phyloP scores from a whole-genome alignment of 2,113 vertebrate genomes.

The Turnix velox region DNA sequence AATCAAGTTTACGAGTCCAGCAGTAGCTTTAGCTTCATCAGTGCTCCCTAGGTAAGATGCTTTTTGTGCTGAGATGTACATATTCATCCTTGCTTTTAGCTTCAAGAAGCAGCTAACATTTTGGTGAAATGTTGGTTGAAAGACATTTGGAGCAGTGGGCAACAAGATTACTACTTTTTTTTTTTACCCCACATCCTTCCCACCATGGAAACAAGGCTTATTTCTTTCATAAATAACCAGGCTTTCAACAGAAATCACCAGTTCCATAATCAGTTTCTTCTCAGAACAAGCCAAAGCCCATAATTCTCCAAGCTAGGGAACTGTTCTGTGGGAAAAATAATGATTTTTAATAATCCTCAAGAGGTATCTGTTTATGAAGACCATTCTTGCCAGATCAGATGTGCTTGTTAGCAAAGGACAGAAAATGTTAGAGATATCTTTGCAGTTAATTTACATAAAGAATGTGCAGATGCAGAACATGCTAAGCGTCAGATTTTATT shows the following conservation, averaged over 20 bases:
- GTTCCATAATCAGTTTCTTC: neutral
- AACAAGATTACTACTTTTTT: neutral
- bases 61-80: neutral
- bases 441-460: constrained; percentile 15
- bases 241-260: neutral
- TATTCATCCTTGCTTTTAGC: neutral
- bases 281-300: neutral
- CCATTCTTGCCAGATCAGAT: neutral
- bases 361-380: neutral
- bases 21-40: neutral
- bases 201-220: neutral
- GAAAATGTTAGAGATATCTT: neutral
- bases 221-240: neutral
- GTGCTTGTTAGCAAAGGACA: neutral
- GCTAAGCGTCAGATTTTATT: constrained; percentile 35
- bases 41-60: neutral
- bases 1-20: neutral
- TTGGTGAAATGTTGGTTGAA: neutral
- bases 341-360: neutral
- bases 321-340: neutral
- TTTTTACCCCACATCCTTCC: rapidly evolving
- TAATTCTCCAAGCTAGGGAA: neutral
- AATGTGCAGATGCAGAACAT: constrained; percentile 3
- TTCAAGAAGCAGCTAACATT: neutral
- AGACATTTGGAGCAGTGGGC: neutral